Evolutionary conservation across 2,113 vertebrate species (phyloP), one percentile per base, ranked within the genome.

Genomic region (Amblyornis subalaris): DNA sequence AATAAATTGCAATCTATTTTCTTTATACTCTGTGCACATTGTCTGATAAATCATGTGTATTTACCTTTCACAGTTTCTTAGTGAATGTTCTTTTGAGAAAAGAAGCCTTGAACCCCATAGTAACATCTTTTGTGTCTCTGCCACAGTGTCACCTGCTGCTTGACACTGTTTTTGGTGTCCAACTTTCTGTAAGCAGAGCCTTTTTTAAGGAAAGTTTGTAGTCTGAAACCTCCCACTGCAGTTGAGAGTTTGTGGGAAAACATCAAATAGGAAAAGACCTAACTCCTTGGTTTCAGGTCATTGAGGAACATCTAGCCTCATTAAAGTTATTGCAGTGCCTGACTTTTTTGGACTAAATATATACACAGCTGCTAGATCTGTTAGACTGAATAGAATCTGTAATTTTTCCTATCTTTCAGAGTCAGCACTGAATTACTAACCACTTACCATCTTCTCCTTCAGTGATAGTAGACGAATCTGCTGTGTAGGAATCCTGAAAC

Each of bases 11-110:
- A 58, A 1, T 78, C 38, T 35, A 2, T 73, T 72, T 88, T 55
- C n/a, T 62, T 55, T 18, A 3, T 61, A 5, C 22, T 86, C 8
- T 0, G 0, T 50, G 5, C 19, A 6, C 19, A 2, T 31, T 60
- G 22, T 45, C 40, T 62, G 40, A 71, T 72, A 50, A 75, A 77
- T 48, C 1, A 0, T 13, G 7, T 66, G 3, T 16, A 9, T 79
- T 90, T 92, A 23, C 64, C 42, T 89, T 86, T 50, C 38, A 53
- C 13, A 19, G 28, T 72, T 85, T 65, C 10, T 24, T 75, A 35
- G 23, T 57, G n/a, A 53, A 35, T 38, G 40, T 51, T 31, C 45
- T 69, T 92, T 62, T 48, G 21, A 45, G 28, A 64, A 74, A 77
- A 93, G 64, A n/a, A 62, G 5, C 35, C 35, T 73, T 66, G 54